These are phyloP conservation scores for Zosterops hypoxanthus DNA, from an alignment of 2,113 vertebrate species.

Conservation along the genomic window DNA sequence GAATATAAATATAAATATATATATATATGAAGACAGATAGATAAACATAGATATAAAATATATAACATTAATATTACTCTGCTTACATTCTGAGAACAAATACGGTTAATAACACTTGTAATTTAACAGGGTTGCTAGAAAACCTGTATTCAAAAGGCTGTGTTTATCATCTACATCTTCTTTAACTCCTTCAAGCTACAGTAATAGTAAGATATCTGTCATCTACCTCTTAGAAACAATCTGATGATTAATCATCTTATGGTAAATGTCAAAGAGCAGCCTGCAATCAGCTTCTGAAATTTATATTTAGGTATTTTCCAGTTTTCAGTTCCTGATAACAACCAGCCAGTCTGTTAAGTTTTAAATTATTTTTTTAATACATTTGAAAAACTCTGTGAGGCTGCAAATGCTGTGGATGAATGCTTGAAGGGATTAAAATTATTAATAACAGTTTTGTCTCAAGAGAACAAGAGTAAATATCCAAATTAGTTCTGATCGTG, in stretches of 20 bases:
- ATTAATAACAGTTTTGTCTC: not conserved
- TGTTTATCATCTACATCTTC: not conserved
- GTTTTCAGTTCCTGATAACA: not conserved
- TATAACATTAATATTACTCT: not conserved
- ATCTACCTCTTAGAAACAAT: not conserved
- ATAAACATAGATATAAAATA: not conserved
- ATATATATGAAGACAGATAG: not conserved
- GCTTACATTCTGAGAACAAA: not conserved
- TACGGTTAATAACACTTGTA: not conserved
- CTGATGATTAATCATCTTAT: not conserved
- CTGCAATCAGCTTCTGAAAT: not conserved
- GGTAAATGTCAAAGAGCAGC: not conserved
- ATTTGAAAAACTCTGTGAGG: not conserved
- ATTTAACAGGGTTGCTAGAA: not conserved
- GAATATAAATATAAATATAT: not conserved
- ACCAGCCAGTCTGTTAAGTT: not conserved
- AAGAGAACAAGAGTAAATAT: not conserved
- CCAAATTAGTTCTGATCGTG: not conserved
- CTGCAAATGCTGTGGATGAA: not conserved
- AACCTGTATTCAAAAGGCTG: not conserved
- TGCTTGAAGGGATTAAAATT: not conserved
- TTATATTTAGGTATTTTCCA: not conserved
- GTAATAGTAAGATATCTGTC: not conserved
- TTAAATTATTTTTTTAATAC: not conserved
- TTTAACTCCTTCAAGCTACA: not conserved